Percentiles rank a stretch among this genome's conserved stretches.
Evolutionary conservation across 2,888 invertebrate species (phyloP).

Genomic region (Therioaphis trifolii): DNA sequence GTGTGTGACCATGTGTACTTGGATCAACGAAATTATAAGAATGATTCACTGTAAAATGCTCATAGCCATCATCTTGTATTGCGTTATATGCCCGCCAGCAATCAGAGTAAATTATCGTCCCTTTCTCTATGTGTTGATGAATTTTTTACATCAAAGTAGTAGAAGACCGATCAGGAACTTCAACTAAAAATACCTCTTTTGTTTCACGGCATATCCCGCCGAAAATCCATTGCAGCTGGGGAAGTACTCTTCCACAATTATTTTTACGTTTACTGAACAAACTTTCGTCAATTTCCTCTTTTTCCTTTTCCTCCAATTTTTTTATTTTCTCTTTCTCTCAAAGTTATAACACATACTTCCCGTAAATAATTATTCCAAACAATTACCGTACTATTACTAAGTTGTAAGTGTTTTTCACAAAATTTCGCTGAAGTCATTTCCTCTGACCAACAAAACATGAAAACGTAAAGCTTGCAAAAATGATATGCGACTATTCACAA

Average conservation of each 20-base stretch:
- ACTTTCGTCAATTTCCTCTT: no score
- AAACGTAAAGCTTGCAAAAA: neutral
- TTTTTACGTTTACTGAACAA: neutral
- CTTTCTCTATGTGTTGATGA: no score
- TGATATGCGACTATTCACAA: neutral
- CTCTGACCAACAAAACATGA: neutral
- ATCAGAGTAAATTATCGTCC: no score
- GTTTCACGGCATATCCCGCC: neutral
- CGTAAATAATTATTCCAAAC: slow-evolving; percentile 8
- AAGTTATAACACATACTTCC: neutral
- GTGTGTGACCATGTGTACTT: no score
- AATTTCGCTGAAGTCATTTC: slow-evolving; percentile 1
- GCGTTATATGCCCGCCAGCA: no score
- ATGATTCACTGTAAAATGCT: no score
- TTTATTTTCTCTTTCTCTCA: slow-evolving; percentile 3
- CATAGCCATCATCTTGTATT: no score
- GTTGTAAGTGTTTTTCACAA: slow-evolving; percentile 5
- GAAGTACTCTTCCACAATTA: slow-evolving; percentile 5
- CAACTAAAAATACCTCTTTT: neutral
- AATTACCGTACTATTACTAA: slow-evolving; percentile 1
- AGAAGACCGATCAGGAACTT: neutral
- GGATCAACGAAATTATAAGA: no score
- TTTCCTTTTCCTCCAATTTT: no score
- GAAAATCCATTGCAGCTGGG: no score
- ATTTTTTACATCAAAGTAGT: no score